Conservation (phyloP, 2,888 invertebrate genomes). For the Aquatica leii region DNA sequence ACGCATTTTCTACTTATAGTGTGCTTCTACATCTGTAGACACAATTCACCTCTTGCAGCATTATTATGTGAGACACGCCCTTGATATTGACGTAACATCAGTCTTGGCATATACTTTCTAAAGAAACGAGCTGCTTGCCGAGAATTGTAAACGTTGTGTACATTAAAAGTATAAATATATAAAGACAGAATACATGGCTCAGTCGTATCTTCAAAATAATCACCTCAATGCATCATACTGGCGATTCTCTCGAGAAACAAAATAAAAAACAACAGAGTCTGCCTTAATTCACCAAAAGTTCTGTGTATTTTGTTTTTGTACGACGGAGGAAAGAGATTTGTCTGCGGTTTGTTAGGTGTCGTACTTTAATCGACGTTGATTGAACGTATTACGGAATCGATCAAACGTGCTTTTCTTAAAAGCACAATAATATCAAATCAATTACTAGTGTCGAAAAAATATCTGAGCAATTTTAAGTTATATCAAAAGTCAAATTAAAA, state of each 20-base stretch:
- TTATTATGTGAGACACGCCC: slow-evolving; percentile 12
- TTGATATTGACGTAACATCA: slow-evolving; percentile 3
- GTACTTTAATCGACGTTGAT: no score
- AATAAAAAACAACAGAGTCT: background rate
- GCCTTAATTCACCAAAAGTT: no score
- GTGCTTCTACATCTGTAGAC: slow-evolving; percentile 7
- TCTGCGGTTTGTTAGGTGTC: no score
- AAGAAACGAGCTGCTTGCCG: background rate
- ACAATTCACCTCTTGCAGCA: slow-evolving; percentile 7
- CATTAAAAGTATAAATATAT: slow-evolving; percentile 4
- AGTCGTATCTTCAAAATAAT: background rate
- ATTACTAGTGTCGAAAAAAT: no score
- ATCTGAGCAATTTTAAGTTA: no score
- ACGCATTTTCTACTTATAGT: slow-evolving; percentile 8
- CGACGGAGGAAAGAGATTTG: no score
- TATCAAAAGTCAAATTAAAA: no score
- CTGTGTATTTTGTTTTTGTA: no score
- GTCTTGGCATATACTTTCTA: slow-evolving; percentile 2
- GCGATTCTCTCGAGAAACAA: background rate
- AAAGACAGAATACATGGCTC: no score
- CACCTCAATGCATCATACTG: background rate
- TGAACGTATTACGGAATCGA: no score
- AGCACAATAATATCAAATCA: no score
- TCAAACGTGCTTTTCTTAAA: no score
- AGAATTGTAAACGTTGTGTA: slow-evolving; percentile 1